Base-by-base conservation (phyloP, 2,888 invertebrate species). In the Tipula lateralis region DNA sequence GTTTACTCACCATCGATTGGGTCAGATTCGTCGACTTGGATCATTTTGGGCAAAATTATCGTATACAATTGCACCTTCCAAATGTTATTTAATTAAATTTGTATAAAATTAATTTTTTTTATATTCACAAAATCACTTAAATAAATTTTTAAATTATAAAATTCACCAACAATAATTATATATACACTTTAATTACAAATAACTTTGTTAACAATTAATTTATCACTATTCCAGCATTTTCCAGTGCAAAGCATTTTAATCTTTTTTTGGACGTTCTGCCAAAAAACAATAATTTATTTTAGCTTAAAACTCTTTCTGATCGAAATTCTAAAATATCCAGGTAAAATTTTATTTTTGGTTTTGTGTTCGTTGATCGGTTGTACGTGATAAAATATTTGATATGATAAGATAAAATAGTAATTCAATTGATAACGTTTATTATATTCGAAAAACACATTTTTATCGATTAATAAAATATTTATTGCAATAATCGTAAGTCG, bases 11-110 rank as follows among this genome's bases (percentile, higher is more conserved):
- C 96, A 91, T 96, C 96, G 88, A 96, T 94, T 86, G 96, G 96
- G 91, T 96, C 96, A 87, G 94, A 94, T 90, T 97, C 97, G 91
- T 96, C 96, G 85, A 97, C 96, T 91, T 95, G 95, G 90, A 96
- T 96, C 96, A 96, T 96, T 87, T 91, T 91, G 88, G 89, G 84
- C 85, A 84, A 44, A 86, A 85, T 32, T 85, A n/a, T 34, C n/a
- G 9, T 83, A 19, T 19, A 34, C 30, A 5, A 29, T 83, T 36
- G 30, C 34, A 19, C 34, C 36, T 36, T 83, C n/a, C 12, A 16
- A 83, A 34, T 34, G 34, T 83, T 34, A 34, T 36, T 83, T 29
- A n/a, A n/a, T 83, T 83, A 13, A 32, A n/a, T 83, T 83, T 2
- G 19, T n/a, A n/a, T n/a, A n/a, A n/a, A n/a, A n/a, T n/a, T 82